phyloP scores from a whole-genome alignment of 2,797 vertebrate species.

The Mus spretus region DNA sequence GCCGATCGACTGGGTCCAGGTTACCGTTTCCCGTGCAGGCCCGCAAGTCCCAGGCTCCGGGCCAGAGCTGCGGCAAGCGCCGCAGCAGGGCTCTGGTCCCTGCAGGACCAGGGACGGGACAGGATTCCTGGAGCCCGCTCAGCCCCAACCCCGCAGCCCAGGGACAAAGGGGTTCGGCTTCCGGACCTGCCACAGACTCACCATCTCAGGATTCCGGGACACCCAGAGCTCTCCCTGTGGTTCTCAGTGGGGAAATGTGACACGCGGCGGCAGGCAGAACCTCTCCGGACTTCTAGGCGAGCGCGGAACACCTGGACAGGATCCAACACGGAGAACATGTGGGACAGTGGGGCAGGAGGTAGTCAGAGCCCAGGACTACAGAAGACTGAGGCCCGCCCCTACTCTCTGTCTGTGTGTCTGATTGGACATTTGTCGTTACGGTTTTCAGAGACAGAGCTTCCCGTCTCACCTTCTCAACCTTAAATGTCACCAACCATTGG shows the following conservation, averaged over 20 bases:
- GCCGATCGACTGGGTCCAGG: not conserved
- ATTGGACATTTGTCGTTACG: not conserved
- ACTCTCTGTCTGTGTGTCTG: not conserved
- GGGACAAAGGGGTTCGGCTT: not conserved
- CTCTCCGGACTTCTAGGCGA: not conserved
- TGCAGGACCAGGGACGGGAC: not conserved
- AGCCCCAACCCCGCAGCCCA: not conserved
- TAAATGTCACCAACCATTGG: not conserved
- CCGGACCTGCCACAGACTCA: not conserved
- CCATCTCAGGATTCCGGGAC: not conserved
- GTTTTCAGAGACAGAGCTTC: not conserved
- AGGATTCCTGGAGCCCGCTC: not conserved
- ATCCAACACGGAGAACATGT: not conserved
- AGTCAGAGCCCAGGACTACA: fast-evolving
- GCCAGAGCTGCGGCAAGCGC: not conserved
- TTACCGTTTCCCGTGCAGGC: not conserved
- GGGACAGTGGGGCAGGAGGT: not conserved
- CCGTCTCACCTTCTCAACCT: not conserved
- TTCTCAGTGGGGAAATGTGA: no score
- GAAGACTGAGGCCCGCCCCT: not conserved
- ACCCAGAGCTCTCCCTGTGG: not conserved
- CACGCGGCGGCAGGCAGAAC: not conserved
- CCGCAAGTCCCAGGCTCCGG: not conserved
- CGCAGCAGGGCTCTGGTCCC: not conserved
- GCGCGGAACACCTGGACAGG: not conserved